Evolutionary conservation across 2,797 vertebrate species (phyloP).

Genomic region (Danio kyathit): DNA sequence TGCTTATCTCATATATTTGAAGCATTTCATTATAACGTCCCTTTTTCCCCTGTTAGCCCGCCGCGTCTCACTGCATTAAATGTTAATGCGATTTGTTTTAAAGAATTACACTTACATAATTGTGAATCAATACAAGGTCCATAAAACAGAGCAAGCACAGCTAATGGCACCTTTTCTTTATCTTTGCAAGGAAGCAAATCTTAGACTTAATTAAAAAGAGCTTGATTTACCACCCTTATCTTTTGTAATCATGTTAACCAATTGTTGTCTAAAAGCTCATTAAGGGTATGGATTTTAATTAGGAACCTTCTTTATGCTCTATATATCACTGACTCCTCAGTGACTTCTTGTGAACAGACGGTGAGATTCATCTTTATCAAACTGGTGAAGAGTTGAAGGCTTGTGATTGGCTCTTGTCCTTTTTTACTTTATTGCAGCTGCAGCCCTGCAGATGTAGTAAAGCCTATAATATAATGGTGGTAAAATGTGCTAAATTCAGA

Average conservation of each 20-base stretch:
- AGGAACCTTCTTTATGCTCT: slow-evolving; percentile 72
- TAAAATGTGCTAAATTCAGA: background rate
- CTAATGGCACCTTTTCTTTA: slow-evolving; percentile 37
- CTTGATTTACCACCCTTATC: slow-evolving; percentile 81
- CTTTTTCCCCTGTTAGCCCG: background rate
- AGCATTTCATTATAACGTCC: background rate
- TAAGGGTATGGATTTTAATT: slow-evolving; percentile 84
- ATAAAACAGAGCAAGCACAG: slow-evolving; percentile 35
- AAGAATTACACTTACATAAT: slow-evolving; percentile 47
- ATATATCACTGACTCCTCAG: slow-evolving; percentile 69
- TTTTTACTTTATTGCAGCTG: background rate
- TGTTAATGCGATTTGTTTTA: slow-evolving; percentile 47
- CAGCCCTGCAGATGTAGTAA: background rate
- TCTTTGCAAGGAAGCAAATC: slow-evolving; percentile 69
- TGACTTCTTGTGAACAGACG: slow-evolving; percentile 65
- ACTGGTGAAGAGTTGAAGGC: background rate
- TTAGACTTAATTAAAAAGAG: slow-evolving; percentile 81
- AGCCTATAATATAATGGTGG: background rate
- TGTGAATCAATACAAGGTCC: slow-evolving; percentile 39
- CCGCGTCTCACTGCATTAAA: slow-evolving; percentile 1
- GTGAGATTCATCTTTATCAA: slow-evolving; percentile 25
- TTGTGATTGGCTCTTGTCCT: background rate
- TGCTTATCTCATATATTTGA: slow-evolving; percentile 14
- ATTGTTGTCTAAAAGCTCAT: slow-evolving; percentile 78
- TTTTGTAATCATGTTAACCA: slow-evolving; percentile 83